Percentiles rank a stretch among this genome's conserved stretches.
Evolutionary conservation across 2,797 vertebrate species (phyloP).

Genomic region (Tenualosa ilisha): DNA sequence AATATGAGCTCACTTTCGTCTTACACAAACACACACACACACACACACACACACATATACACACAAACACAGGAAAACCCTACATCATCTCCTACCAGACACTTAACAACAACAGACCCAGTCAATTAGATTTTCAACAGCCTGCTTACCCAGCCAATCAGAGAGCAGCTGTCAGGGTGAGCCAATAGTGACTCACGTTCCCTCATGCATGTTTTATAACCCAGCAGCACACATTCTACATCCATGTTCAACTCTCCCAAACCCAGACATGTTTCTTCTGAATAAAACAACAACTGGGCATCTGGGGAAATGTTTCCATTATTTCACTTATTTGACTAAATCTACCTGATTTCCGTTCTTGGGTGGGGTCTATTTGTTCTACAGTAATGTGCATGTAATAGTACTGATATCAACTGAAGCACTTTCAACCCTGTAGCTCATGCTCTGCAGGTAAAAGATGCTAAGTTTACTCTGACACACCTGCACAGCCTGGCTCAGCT

Average conservation of each 20-base stretch:
- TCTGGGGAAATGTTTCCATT: not conserved
- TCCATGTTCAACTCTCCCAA: not conserved
- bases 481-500: no score
- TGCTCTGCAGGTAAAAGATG: not conserved
- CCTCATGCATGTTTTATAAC: not conserved
- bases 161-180: not conserved
- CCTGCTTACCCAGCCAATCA: not conserved
- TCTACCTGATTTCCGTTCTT: not conserved
- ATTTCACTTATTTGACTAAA: not conserved
- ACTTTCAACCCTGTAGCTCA: no score
- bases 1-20: not conserved
- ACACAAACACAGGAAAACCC: not conserved
- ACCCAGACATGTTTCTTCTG: not conserved
- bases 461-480: not conserved
- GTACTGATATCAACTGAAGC: not conserved
- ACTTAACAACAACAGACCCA: not conserved
- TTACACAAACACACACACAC: not conserved
- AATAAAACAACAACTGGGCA: not conserved
- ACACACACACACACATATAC: not conserved
- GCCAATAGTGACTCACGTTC: not conserved
- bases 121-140: slow-evolving; percentile 19
- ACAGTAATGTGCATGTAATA: not conserved
- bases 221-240: not conserved
- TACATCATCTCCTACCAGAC: not conserved
- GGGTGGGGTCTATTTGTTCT: not conserved